These are phyloP conservation scores for Vanacampus margaritifer DNA, from an alignment of 2,113 vertebrate genomes.

Conservation along the genomic window DNA sequence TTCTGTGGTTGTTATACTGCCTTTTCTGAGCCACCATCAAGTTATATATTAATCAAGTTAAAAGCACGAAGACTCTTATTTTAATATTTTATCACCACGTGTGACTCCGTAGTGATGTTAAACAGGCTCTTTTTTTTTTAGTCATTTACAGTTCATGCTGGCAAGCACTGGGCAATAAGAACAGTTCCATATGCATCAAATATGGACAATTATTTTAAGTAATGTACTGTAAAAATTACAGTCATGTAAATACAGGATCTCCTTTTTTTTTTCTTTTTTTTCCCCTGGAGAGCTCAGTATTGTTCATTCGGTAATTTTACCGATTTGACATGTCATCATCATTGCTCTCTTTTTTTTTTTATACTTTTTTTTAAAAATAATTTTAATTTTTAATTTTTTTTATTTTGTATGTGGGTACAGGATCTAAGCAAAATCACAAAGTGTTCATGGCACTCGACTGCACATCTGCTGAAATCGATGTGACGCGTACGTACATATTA, in stretches of 20 bases:
- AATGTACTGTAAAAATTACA: background rate
- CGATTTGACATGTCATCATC: no score
- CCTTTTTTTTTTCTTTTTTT: no score
- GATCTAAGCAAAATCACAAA: background rate
- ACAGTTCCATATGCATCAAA: background rate
- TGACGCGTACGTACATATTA: conserved; percentile 8
- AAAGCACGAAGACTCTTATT: conserved; percentile 1
- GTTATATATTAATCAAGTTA: background rate
- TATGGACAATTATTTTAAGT: background rate
- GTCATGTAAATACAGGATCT: background rate
- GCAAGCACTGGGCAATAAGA: background rate
- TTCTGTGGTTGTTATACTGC: background rate
- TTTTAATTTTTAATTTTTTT: no score
- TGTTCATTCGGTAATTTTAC: no score
- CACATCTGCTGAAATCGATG: conserved; percentile 12
- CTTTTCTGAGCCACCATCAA: background rate
- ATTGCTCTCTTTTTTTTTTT: no score
- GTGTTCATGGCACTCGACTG: background rate
- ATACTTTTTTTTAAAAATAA: no score
- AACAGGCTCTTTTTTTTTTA: background rate
- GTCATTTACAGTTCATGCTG: background rate
- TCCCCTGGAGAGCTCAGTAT: no score
- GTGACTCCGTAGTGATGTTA: background rate
- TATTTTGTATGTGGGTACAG: no score
- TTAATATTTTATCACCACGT: background rate